Evolutionary conservation across 2,797 vertebrate genomes (phyloP), one percentile per base, ranked within the genome.

Genomic region (Tolypeutes matacus): DNA sequence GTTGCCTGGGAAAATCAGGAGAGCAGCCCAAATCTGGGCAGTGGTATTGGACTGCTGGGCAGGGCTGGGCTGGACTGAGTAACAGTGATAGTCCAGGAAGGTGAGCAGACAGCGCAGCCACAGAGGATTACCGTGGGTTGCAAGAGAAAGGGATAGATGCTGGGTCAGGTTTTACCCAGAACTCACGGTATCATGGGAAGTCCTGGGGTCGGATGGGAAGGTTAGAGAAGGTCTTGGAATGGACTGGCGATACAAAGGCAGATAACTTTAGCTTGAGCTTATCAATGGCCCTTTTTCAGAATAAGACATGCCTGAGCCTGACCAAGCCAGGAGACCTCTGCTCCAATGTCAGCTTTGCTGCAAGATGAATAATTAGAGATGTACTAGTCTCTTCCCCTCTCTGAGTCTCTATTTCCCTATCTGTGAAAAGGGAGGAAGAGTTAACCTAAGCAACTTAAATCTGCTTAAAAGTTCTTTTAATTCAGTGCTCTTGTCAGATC

Each of bases 121-220:
- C 8, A 3, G 0, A 5, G 60, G 31, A 34, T 34, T 2, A 25
- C 0, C 3, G 21, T 29, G 67, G 42, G 39, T 10, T 39, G 25
- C 5, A 18, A 39, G 29, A 20, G 23, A 82, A 65, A 69, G 8
- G 36, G n/a, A n/a, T 3, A n/a, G 5, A 29, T 18, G 3, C 1
- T 1, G 7, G 34, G 3, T 62, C 42, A 3, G 36, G 34, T 46
- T 83, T 72, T 65, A 31, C 10, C 17, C 7, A 75, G 36, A 49
- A 14, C 31, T 27, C 27, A 69, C 46, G 25, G 42, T 8, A 6
- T 27, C 56, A 39, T 64, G 46, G 36, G 58, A 85, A 67, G 5
- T 56, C 46, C 80, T 8, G 9, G 4, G 14, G 29, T 11, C 2
- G 1, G 15, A 3, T 7, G 2, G 23, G 4, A 23, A 42, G 29